Base-by-base conservation (phyloP, 2,797 vertebrate species). In the Periophthalmus magnuspinnatus region DNA sequence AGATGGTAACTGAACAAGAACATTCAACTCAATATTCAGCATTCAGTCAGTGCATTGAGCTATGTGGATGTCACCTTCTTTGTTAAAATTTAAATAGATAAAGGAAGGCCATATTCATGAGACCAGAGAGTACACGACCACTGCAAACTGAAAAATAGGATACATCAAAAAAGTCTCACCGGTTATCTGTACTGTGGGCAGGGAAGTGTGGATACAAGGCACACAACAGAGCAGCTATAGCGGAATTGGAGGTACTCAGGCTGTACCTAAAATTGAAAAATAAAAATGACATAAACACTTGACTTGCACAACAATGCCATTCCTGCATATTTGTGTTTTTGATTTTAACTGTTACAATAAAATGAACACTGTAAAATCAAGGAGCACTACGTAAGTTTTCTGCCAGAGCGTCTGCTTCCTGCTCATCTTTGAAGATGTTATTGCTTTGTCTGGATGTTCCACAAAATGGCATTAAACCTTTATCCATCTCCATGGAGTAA, bases 151-250 rank as follows among this genome's bases (percentile, higher is more conserved):
- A 34, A 17, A 0, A 52, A 41, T 47, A 13, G 41, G 41, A 3
- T 55, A 0, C 0, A 28, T 28, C 1, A 28, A 28, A 28, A 28
- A 28, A 1, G 33, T 54, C 93, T 94, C 89, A 99, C 97, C 97
- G 93, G 86, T 99, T 99, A 85, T 99, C 97, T 0, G 97, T 98
- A 82, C 98, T 99, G 86, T 99, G 97, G 70, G 96, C 95, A 0
- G 97, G 98, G 77, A 99, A 99, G 78, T 98, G 97, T 1, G 97
- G 97, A 83, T 99, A 99, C 22, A 99, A 93, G 19, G 97, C 97
- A 73, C 97, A 99, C 24, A 99, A 95, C 7, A 99, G 94, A 41
- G 97, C 97, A 22, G 97, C 97, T 10, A 98, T 98, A 62, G 97
- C 97, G 1, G 97, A 97, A 84, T 97, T 97, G 3, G 97, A 97